Conservation (phyloP, 2,113 vertebrate species). For the Tangachromis dhanisi region DNA sequence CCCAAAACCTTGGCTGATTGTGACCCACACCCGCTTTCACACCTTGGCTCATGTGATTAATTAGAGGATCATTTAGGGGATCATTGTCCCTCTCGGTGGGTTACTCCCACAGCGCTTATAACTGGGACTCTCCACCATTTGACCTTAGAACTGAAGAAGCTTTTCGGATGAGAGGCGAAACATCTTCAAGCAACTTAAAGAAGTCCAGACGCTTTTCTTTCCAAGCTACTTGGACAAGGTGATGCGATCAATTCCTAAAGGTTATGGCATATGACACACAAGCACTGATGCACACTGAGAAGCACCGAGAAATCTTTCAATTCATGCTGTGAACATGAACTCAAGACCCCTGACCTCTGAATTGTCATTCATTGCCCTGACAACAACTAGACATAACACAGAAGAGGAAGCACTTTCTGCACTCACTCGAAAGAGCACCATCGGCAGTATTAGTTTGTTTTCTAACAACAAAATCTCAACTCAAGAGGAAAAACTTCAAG, state of each 20-base stretch:
- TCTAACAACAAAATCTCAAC: background rate
- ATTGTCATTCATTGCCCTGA: background rate
- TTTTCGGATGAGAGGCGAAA: fast-evolving
- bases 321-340: background rate
- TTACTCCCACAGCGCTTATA: fast-evolving
- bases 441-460: background rate
- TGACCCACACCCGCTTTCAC: background rate
- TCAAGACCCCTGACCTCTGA: background rate
- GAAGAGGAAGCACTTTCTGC: background rate
- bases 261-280: background rate
- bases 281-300: background rate
- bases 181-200: background rate
- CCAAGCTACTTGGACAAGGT: background rate
- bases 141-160: background rate
- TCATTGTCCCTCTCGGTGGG: background rate
- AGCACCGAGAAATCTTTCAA: fast-evolving
- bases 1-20: background rate
- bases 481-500: background rate
- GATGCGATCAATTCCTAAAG: fast-evolving
- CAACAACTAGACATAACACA: background rate
- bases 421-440: background rate
- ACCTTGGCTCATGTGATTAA: background rate
- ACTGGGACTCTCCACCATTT: background rate
- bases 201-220: background rate
- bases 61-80: background rate